Base-by-base conservation (phyloP, 1,140 invertebrate genomes). In the Pectinophora gossypiella region DNA sequence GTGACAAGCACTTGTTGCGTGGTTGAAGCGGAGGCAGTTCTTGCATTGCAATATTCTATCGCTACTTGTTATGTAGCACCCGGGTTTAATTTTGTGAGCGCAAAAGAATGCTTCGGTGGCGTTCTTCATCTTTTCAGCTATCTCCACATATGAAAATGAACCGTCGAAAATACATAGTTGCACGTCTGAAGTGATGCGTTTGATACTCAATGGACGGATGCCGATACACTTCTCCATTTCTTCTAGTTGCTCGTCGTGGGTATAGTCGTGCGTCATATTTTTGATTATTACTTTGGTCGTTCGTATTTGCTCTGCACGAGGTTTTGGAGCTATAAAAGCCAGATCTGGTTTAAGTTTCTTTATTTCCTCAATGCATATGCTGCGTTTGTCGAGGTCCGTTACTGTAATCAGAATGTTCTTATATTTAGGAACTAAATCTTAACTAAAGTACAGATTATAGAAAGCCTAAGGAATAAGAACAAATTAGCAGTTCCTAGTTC, bases 261-360 rank as follows among this genome's bases (percentile, higher is more conserved):
- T 6, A 19, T 50, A 27, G 2, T 19, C 36, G 19, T 50, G 38
- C 3, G 48, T 50, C n/a, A 38, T 16, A 27, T 50, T 48, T 35
- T 48, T 48, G 3, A 48, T n/a, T 3, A 48, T 22, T 1, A 48
- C 18, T 16, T 48, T 48, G 4, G 46, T 48, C n/a, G 46, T 22
- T 16, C 3, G 20, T 13, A 27, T 21, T 48, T 22, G 23, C 10
- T 48, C 46, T 6, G 46, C 46, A 13, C 27, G 23, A n/a, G 46
- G 46, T 27, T 32, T 48, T 27, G 46, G 46, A 1, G 46, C 46
- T n/a, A 48, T 48, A n/a, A n/a, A n/a, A n/a, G n/a, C n/a, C n/a
- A n/a, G n/a, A n/a, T n/a, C n/a, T n/a, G n/a, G n/a, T n/a, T n/a
- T n/a, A n/a, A n/a, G n/a, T n/a, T n/a, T n/a, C n/a, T n/a, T n/a